Evolutionary conservation across 2,797 vertebrate genomes (phyloP).

Genomic region (Furcifer pardalis): DNA sequence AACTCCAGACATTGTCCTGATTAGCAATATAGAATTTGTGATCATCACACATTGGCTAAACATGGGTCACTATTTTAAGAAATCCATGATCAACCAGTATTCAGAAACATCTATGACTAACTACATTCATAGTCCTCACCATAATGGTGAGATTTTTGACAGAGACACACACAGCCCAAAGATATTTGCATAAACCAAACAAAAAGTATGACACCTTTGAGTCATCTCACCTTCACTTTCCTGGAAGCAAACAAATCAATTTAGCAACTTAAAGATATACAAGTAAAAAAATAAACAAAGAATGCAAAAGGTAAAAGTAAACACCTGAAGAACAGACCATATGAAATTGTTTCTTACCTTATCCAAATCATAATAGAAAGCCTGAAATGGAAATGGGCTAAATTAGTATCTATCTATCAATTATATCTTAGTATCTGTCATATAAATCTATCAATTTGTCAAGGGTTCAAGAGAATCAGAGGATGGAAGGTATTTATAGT

Average conservation of each 20-base stretch:
- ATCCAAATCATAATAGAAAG: constrained; percentile 94
- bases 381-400: constrained; percentile 76
- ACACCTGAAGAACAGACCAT: background rate
- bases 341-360: constrained; percentile 81
- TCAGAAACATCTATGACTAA: background rate
- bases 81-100: background rate
- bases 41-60: background rate
- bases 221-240: background rate
- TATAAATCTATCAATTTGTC: background rate
- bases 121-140: background rate
- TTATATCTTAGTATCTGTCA: background rate
- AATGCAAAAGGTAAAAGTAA: background rate
- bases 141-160: background rate
- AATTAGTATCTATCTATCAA: background rate
- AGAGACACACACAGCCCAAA: too few species aligned
- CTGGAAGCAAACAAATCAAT: background rate
- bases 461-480: background rate
- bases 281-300: too few species aligned
- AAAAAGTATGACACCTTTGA: background rate
- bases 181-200: too few species aligned
- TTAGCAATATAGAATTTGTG: background rate
- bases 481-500: too few species aligned
- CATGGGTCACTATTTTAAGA: background rate
- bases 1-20: background rate
- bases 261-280: background rate